Conservation (phyloP, 2,113 vertebrate genomes). For the Paedocypris sp. region DNA sequence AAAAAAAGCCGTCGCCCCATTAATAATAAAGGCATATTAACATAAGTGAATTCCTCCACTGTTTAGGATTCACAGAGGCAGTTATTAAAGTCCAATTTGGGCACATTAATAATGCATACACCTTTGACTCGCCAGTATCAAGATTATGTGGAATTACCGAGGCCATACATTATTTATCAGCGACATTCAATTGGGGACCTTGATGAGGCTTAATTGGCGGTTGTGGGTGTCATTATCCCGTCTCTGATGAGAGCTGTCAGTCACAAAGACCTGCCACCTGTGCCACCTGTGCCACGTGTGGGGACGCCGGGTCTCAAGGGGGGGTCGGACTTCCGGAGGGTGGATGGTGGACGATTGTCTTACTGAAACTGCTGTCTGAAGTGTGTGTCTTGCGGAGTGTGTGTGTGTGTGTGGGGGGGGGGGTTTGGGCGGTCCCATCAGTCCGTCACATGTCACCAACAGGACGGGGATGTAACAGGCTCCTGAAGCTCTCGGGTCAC, state of each 20-base stretch:
- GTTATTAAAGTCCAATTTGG: conserved; percentile 78
- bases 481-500: neutral
- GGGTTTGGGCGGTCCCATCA: conserved; percentile 49
- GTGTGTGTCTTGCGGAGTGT: no score
- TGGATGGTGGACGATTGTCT: conserved; percentile 22
- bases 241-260: conserved; percentile 69
- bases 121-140: conserved; percentile 75
- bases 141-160: conserved; percentile 73
- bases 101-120: conserved; percentile 73
- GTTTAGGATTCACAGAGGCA: conserved; percentile 63
- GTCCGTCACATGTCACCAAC: conserved; percentile 40
- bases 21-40: conserved; percentile 73
- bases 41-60: conserved; percentile 70
- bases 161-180: conserved; percentile 71
- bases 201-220: conserved; percentile 70
- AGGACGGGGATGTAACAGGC: neutral
- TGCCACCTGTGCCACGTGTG: conserved; percentile 41
- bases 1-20: conserved; percentile 62
- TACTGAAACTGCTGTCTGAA: no score
- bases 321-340: conserved; percentile 27
- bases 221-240: conserved; percentile 59
- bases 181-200: conserved; percentile 68
- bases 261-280: conserved; percentile 49
- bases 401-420: no score
- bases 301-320: conserved; percentile 17